Evolutionary conservation across 1,140 invertebrate species (phyloP).

Genomic region (Brevipalpus yothersi): DNA sequence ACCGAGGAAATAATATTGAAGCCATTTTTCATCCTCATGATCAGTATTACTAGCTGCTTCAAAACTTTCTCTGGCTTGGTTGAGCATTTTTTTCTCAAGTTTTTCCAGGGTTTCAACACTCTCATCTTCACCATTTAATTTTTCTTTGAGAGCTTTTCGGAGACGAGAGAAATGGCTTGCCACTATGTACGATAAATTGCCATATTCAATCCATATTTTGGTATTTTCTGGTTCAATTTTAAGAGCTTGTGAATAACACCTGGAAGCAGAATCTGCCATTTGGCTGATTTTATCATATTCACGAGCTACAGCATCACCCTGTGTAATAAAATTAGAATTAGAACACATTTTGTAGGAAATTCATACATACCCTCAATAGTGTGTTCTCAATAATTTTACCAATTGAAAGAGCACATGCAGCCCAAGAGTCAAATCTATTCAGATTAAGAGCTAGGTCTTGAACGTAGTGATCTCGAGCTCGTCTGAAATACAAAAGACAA

Average conservation of each 20-base stretch:
- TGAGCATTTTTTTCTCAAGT: constrained; percentile 45
- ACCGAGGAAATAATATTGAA: constrained; percentile 72
- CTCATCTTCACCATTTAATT: constrained; percentile 31
- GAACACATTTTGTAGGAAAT: not conserved
- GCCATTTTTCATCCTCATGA: constrained; percentile 43
- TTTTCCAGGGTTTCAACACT: constrained; percentile 16
- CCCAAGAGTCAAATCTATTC: constrained; percentile 65
- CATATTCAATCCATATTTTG: constrained; percentile 62
- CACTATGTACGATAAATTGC: constrained; percentile 55
- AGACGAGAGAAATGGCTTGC: constrained; percentile 63
- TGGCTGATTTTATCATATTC: constrained; percentile 34
- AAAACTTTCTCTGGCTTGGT: constrained; percentile 49
- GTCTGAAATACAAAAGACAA: constrained; percentile 17
- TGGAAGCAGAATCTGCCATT: constrained; percentile 36
- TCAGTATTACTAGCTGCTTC: constrained; percentile 33
- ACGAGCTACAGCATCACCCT: not conserved
- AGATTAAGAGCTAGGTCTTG: constrained; percentile 55
- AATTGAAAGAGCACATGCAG: constrained; percentile 54
- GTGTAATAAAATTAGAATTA: not conserved
- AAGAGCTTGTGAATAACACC: constrained; percentile 50
- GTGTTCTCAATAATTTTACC: constrained; percentile 46
- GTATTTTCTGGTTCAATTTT: constrained; percentile 39
- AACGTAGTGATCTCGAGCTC: constrained; percentile 53
- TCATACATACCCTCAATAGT: not conserved
- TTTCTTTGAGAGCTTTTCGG: constrained; percentile 28